Conservation (phyloP, 2,888 invertebrate species). For the Kryphioiulus occultus region DNA sequence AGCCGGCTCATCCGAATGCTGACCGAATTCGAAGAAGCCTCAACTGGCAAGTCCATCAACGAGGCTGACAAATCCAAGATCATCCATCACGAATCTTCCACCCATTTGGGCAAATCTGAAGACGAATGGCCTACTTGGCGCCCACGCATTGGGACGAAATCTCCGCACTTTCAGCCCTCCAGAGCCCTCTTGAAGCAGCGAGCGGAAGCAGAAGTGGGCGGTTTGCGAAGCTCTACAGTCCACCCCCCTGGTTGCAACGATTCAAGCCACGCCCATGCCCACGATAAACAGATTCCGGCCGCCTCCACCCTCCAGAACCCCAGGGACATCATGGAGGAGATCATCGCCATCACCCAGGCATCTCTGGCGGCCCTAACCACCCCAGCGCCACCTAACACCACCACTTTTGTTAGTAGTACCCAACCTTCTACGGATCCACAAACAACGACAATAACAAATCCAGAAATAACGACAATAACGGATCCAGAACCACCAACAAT, state of each 20-base stretch:
- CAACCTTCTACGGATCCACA: not conserved
- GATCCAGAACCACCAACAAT: too few species aligned
- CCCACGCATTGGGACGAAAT: not conserved
- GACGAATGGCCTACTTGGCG: not conserved
- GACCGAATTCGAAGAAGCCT: not conserved
- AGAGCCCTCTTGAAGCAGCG: not conserved
- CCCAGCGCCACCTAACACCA: not conserved
- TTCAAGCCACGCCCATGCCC: not conserved
- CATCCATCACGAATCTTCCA: not conserved
- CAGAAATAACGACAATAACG: too few species aligned
- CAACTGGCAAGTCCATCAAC: not conserved
- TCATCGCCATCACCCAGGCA: not conserved
- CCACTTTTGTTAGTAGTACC: not conserved
- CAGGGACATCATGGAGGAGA: constrained; percentile 21
- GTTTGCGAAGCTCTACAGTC: too few species aligned
- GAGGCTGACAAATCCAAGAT: not conserved
- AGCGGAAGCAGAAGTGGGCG: not conserved
- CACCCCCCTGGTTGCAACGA: not conserved
- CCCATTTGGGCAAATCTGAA: not conserved
- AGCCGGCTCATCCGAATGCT: not conserved
- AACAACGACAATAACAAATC: not conserved
- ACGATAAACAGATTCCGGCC: not conserved
- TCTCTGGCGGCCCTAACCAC: not conserved
- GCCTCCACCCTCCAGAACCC: not conserved
- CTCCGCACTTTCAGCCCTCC: not conserved